Conservation (phyloP, 2,888 invertebrate genomes). For the Andricus curvator region DNA sequence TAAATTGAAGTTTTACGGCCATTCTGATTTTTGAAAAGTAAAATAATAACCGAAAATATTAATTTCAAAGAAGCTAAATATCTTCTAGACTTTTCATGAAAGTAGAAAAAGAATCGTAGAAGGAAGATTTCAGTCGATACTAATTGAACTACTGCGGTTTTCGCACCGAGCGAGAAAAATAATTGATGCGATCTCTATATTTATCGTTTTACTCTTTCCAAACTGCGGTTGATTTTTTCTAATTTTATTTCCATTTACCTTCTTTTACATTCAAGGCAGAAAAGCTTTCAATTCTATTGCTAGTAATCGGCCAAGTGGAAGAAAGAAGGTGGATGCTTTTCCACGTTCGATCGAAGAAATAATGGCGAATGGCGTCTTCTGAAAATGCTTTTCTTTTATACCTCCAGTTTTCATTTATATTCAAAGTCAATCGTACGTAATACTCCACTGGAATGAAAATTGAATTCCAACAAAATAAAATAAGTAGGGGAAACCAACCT, state of each 20-base stretch:
- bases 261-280: conserved; percentile 3
- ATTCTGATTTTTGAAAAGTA: no score
- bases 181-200: neutral
- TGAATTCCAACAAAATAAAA: neutral
- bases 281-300: conserved; percentile 20
- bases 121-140: no score
- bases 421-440: conserved; percentile 3
- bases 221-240: neutral
- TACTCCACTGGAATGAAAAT: neutral
- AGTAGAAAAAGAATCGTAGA: no score
- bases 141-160: no score
- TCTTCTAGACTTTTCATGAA: no score
- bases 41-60: no score
- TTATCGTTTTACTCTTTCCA: neutral
- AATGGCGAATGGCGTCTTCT: neutral
- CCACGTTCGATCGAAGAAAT: neutral
- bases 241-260: conserved; percentile 1
- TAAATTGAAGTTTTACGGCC: no score
- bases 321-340: conserved; percentile 23
- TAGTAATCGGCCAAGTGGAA: conserved; percentile 18
- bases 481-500: neutral
- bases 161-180: neutral
- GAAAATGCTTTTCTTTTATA: conserved; percentile 18
- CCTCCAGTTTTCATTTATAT: neutral
- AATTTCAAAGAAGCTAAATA: no score